phyloP scores from a whole-genome alignment of 1,140 invertebrate species.

The Spodoptera frugiperda region DNA sequence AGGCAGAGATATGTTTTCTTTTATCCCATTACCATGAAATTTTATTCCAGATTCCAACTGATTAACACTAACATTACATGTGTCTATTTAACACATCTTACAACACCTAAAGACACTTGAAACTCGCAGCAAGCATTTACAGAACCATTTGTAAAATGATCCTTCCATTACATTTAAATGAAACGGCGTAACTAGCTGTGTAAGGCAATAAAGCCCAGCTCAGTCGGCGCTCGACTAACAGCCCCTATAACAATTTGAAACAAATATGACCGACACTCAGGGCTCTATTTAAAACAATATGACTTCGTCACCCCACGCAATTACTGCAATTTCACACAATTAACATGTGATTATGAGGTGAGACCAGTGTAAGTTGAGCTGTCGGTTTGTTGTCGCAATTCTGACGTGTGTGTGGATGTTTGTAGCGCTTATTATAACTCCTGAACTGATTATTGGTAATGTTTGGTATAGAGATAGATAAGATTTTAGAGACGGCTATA shows the following conservation, averaged over 20 bases:
- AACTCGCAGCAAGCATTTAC: not conserved
- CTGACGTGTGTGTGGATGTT: too few relatives aligned
- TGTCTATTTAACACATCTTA: too few relatives aligned
- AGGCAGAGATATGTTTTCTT: too few relatives aligned
- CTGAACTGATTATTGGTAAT: too few relatives aligned
- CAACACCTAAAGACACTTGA: not conserved
- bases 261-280: conserved; percentile 21
- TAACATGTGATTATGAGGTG: conserved; percentile 32
- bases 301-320: conserved; percentile 9
- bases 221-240: not conserved
- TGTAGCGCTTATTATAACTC: too few relatives aligned
- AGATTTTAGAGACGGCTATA: too few relatives aligned
- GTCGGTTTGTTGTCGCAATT: too few relatives aligned
- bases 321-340: conserved; percentile 20
- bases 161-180: not conserved
- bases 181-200: conserved; percentile 6
- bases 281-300: conserved; percentile 41
- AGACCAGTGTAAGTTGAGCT: conserved; percentile 1
- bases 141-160: conserved; percentile 7
- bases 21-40: too few relatives aligned
- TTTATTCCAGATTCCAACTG: too few relatives aligned
- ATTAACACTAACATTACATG: too few relatives aligned
- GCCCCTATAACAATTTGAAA: conserved; percentile 32
- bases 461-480: too few relatives aligned
- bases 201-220: conserved; percentile 11